phyloP scores from a whole-genome alignment of 2,888 invertebrate species.

The Amblyjoppa proteus region DNA sequence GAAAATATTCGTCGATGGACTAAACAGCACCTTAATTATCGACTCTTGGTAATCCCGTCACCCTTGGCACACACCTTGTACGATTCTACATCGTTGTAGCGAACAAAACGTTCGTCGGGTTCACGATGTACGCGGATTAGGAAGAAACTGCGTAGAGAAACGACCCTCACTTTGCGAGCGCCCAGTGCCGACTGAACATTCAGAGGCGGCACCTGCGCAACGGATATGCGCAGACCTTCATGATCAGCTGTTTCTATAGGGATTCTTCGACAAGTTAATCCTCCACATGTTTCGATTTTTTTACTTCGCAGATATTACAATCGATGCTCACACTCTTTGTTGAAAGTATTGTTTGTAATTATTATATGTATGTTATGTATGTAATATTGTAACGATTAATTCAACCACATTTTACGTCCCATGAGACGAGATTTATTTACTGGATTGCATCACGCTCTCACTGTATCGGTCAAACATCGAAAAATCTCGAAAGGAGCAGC shows the following conservation, averaged over 20 bases:
- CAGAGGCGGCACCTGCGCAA: not conserved
- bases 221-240: not conserved
- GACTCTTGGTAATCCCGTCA: not conserved
- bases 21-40: not conserved
- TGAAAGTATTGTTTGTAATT: too few species aligned
- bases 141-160: not conserved
- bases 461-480: not conserved
- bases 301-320: too few species aligned
- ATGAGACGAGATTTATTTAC: too few species aligned
- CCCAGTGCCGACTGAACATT: not conserved
- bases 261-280: not conserved
- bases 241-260: not conserved
- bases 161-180: not conserved
- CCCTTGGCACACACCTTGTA: not conserved
- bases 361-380: too few species aligned
- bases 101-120: not conserved
- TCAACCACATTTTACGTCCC: too few species aligned
- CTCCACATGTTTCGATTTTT: not conserved
- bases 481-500: not conserved
- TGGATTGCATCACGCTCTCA: too few species aligned
- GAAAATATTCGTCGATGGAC: not conserved
- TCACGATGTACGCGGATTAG: not conserved
- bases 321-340: too few species aligned
- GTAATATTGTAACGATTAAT: too few species aligned
- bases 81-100: not conserved